Percentiles rank a stretch among this genome's conserved stretches.
Conservation (phyloP, 2,113 vertebrate species). For the Ptyas mucosa region DNA sequence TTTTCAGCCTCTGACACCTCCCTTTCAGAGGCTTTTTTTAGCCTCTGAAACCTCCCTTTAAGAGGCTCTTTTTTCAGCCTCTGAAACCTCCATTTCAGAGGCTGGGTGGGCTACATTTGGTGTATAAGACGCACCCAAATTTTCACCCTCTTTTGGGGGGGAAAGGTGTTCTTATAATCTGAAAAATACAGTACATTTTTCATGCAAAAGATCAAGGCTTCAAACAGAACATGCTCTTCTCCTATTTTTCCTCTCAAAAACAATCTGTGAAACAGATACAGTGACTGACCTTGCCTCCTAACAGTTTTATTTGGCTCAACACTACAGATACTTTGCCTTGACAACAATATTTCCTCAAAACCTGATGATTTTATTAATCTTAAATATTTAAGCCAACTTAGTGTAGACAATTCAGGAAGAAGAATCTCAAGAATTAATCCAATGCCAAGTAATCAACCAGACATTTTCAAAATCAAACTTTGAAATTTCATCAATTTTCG, state of each 20-base stretch:
- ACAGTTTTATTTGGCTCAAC: not conserved
- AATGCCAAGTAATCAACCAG: not conserved
- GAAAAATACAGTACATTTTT: not conserved
- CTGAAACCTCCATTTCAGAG: too few species aligned
- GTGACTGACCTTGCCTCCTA: not conserved
- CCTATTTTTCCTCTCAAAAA: not conserved
- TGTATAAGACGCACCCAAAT: too few species aligned
- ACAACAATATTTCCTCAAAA: not conserved
- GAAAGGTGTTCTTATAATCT: too few species aligned
- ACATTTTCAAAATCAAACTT: not conserved
- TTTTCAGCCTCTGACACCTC: too few species aligned
- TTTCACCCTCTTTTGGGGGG: too few species aligned
- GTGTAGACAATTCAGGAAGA: not conserved
- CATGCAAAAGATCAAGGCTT: not conserved
- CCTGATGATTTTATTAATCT: not conserved
- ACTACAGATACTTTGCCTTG: not conserved
- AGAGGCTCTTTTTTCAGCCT: too few species aligned
- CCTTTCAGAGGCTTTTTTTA: too few species aligned
- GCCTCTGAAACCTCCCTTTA: too few species aligned
- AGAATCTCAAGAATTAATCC: not conserved
- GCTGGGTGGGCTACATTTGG: too few species aligned
- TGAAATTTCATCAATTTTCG: not conserved
- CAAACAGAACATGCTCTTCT: not conserved
- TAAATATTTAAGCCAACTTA: not conserved
- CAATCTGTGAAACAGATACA: not conserved